Conservation (phyloP, 1,140 invertebrate species). For the Bacillus rossius region DNA sequence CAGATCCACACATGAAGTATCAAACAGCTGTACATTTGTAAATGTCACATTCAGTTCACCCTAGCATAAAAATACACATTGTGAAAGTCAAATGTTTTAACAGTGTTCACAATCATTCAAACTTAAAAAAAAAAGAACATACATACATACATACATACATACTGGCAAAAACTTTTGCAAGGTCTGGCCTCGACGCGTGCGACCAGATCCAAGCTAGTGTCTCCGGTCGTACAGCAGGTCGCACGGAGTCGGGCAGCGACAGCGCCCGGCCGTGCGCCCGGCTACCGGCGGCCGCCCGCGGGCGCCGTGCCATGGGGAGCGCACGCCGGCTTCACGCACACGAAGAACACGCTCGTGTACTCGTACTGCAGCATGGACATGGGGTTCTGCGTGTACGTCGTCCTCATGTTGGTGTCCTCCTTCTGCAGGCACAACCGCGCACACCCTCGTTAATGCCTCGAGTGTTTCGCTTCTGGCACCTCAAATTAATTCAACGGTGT, state of each 20-base stretch:
- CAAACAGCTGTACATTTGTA: too few species aligned
- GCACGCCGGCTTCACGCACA: slow-evolving; percentile 64
- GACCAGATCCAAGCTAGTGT: not conserved
- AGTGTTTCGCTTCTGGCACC: not conserved
- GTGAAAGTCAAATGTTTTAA: too few species aligned
- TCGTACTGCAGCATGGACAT: slow-evolving; percentile 90
- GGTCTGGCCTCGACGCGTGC: not conserved
- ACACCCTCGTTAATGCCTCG: not conserved
- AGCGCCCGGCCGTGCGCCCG: not conserved
- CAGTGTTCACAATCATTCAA: too few species aligned
- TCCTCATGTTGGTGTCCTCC: slow-evolving; percentile 67
- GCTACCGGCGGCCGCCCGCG: slow-evolving; percentile 3
- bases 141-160: slow-evolving; percentile 4
- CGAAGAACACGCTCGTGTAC: slow-evolving; percentile 87
- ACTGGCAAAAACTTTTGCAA: not conserved
- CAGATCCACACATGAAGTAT: too few species aligned
- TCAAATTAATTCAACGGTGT: not conserved
- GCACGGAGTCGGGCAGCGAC: not conserved
- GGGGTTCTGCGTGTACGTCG: slow-evolving; percentile 88
- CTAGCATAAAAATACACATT: too few species aligned
- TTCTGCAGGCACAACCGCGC: slow-evolving; percentile 51
- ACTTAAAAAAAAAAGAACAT: too few species aligned
- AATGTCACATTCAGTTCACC: too few species aligned
- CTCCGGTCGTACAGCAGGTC: not conserved
- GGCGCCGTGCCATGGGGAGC: not conserved